These are phyloP conservation scores for Mus minutoides DNA, from an alignment of 2,797 vertebrate genomes.

Conservation along the genomic window DNA sequence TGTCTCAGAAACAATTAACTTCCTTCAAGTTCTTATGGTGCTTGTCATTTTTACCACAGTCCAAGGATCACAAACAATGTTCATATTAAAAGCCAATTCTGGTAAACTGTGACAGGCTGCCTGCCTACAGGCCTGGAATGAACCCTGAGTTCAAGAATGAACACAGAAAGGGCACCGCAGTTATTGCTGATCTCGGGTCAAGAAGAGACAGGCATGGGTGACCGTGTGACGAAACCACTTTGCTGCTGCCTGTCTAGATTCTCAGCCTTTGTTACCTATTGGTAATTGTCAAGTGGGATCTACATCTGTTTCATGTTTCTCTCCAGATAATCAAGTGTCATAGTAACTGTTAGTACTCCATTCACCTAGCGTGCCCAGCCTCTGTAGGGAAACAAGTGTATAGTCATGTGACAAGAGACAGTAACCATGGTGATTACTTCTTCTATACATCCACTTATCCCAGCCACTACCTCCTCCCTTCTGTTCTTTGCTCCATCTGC, in stretches of 20 bases:
- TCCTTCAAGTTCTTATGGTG: constrained; percentile 50
- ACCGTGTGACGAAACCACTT: not conserved
- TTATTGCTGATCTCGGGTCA: not conserved
- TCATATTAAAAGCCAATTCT: constrained; percentile 27
- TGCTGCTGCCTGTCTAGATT: not conserved
- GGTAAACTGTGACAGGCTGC: not conserved
- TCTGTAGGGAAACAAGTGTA: not conserved
- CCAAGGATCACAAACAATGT: constrained; percentile 4
- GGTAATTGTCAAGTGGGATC: not conserved
- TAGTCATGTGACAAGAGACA: not conserved
- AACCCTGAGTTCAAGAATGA: not conserved
- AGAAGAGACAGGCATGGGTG: not conserved
- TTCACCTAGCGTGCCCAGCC: not conserved
- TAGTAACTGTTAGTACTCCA: not conserved
- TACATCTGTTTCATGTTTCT: not conserved
- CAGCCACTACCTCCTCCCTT: too few relatives aligned
- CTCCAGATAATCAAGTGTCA: not conserved
- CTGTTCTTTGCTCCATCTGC: not conserved
- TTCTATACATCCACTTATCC: not conserved
- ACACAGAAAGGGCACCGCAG: not conserved
- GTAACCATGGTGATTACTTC: not conserved
- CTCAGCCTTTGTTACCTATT: not conserved
- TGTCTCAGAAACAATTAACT: not conserved
- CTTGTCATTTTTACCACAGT: constrained; percentile 22
- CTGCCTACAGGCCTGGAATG: not conserved